These are phyloP conservation scores for Eristalinus sepulchralis DNA, from an alignment of 2,888 invertebrate species.

Conservation along the genomic window DNA sequence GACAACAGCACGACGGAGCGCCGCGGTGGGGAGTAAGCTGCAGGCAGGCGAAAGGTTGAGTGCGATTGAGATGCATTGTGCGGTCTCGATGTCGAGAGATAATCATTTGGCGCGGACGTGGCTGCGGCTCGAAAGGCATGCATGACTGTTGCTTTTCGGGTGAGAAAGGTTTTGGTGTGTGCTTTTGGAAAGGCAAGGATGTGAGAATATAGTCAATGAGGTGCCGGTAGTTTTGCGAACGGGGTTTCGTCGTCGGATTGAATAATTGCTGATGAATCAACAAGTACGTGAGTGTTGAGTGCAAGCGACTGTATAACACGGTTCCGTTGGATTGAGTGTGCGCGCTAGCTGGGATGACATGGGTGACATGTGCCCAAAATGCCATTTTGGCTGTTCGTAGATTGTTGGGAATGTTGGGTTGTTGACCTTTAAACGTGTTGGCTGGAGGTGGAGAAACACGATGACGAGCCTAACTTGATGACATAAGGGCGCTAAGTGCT, in stretches of 20 bases:
- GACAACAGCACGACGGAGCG: background rate
- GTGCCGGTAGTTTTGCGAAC: background rate
- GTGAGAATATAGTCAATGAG: conserved; percentile 10
- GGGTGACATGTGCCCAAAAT: background rate
- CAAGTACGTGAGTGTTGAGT: background rate
- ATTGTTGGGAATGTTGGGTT: background rate
- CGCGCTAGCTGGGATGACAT: background rate
- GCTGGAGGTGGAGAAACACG: background rate
- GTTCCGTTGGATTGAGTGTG: background rate
- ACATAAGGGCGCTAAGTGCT: too few relatives aligned
- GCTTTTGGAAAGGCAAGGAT: conserved; percentile 6
- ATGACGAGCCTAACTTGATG: background rate
- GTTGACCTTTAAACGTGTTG: background rate
- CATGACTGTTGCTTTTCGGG: background rate
- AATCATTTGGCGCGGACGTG: background rate
- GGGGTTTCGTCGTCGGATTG: background rate
- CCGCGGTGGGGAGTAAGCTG: background rate
- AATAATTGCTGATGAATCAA: background rate
- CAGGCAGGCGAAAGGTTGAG: conserved; percentile 23
- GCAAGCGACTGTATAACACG: background rate
- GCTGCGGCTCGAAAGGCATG: background rate
- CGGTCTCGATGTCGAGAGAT: background rate
- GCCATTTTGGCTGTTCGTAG: background rate
- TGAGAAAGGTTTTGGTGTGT: background rate
- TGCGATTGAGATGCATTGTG: conserved; percentile 24